phyloP scores from a whole-genome alignment of 2,888 invertebrate species.

The Tachina grossa region DNA sequence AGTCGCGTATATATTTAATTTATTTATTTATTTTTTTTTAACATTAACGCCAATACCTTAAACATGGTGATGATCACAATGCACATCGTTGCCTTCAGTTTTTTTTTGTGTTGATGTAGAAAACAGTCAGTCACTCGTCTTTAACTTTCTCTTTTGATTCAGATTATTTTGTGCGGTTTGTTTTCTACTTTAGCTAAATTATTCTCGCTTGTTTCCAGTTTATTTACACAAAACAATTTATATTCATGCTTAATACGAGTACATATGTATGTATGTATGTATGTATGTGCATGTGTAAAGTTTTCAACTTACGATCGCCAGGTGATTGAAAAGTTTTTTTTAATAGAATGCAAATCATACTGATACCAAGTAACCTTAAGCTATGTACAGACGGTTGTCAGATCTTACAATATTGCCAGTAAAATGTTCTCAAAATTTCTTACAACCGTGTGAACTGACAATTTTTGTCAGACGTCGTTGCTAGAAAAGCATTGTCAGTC shows the following conservation, averaged over 20 bases:
- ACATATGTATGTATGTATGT: not conserved
- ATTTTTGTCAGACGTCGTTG: no score
- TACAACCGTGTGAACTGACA: no score
- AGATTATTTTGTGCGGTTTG: conserved; percentile 13
- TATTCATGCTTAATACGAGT: not conserved
- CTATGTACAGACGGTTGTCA: no score
- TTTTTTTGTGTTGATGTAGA: conserved; percentile 13
- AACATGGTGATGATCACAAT: not conserved
- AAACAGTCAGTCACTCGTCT: conserved; percentile 21
- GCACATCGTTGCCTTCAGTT: not conserved
- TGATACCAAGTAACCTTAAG: no score
- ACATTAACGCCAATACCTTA: conserved; percentile 32
- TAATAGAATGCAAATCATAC: not conserved
- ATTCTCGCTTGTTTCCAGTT: not conserved
- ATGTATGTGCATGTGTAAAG: not conserved
- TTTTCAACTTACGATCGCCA: not conserved
- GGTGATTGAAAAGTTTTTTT: not conserved
- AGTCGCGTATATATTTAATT: not conserved
- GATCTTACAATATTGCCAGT: no score
- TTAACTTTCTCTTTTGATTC: conserved; percentile 64
- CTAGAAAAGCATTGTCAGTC: no score
- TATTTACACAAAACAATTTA: not conserved
- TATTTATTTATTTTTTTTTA: not conserved
- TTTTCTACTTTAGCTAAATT: conserved; percentile 7
- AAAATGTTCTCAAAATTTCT: no score